A percentile compares a stretch with the other conserved stretches of the same genome.
phyloP scores from a whole-genome alignment of 1,140 invertebrate species.

The Drosophila saltans region DNA sequence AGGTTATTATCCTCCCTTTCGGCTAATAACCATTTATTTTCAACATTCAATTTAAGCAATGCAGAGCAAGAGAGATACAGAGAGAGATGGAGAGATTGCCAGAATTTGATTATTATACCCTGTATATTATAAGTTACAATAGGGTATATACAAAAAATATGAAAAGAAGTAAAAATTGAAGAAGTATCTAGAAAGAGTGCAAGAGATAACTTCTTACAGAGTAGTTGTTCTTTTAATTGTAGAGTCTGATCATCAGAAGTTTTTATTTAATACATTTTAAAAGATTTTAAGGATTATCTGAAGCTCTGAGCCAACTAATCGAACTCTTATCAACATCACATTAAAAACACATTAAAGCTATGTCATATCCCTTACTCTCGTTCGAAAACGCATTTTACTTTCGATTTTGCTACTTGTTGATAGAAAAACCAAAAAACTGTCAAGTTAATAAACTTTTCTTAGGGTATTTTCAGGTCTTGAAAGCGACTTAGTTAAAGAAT shows the following conservation, averaged over 20 bases:
- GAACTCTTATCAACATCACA: too few species aligned
- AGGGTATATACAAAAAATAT: background rate
- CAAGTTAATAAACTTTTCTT: background rate
- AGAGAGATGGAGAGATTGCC: conserved; percentile 2
- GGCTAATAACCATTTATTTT: conserved; percentile 40
- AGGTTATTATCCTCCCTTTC: conserved; percentile 1
- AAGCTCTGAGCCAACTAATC: too few species aligned
- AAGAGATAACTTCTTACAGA: too few species aligned
- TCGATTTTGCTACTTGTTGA: too few species aligned
- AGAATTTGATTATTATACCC: conserved; percentile 16
- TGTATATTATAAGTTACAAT: background rate
- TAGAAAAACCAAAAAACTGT: background rate
- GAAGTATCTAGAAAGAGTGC: too few species aligned
- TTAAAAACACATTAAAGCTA: too few species aligned
- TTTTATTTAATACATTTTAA: too few species aligned
- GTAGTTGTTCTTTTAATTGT: too few species aligned
- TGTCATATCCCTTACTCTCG: too few species aligned
- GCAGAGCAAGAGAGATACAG: background rate
- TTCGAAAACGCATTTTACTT: too few species aligned
- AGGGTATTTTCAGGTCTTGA: background rate
- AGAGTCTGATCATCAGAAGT: too few species aligned
- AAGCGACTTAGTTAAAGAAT: background rate
- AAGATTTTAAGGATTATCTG: too few species aligned
- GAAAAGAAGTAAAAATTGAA: background rate
- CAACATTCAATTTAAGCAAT: conserved; percentile 49